Percentiles rank a stretch among this genome's conserved stretches.
Evolutionary conservation across 2,888 invertebrate genomes (phyloP).

Genomic region (Lasioglossum morio): DNA sequence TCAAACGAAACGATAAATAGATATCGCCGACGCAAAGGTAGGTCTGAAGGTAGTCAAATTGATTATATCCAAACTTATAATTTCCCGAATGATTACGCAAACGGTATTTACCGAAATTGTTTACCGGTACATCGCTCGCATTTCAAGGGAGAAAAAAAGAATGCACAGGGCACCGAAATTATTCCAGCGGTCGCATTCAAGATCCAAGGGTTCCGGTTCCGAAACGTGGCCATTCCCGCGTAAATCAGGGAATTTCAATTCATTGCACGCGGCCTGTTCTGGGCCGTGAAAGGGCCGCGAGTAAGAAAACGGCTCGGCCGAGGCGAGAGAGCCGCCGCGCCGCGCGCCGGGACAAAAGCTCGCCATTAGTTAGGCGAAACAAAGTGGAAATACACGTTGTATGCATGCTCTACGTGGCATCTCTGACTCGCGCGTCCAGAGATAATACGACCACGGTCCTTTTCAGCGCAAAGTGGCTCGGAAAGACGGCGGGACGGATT

Average conservation of each 20-base stretch:
- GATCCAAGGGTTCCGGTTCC: neutral
- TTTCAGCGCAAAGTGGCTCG: conserved; percentile 50
- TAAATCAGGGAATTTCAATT: conserved; percentile 50
- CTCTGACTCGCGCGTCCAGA: conserved; percentile 27
- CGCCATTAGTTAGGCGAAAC: conserved; percentile 56
- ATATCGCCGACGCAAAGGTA: neutral
- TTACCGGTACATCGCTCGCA: too few relatives aligned
- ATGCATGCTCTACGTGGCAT: conserved; percentile 27
- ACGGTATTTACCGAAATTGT: too few relatives aligned
- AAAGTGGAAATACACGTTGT: conserved; percentile 53
- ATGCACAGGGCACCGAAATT: neutral
- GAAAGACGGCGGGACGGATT: conserved; percentile 41
- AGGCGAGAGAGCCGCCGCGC: neutral
- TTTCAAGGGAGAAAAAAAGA: neutral
- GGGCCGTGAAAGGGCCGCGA: conserved; percentile 19
- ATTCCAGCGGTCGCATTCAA: neutral
- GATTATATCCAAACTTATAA: too few relatives aligned
- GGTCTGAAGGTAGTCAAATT: too few relatives aligned
- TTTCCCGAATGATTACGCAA: too few relatives aligned
- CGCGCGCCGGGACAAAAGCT: conserved; percentile 25
- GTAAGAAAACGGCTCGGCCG: conserved; percentile 27
- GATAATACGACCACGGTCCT: conserved; percentile 44
- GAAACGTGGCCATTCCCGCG: neutral
- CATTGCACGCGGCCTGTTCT: conserved; percentile 19
- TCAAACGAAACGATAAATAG: neutral